A percentile compares a stretch with the other conserved stretches of the same genome.
Evolutionary conservation across 1,140 invertebrate species (phyloP).

Genomic region (Euglossa dilemma): DNA sequence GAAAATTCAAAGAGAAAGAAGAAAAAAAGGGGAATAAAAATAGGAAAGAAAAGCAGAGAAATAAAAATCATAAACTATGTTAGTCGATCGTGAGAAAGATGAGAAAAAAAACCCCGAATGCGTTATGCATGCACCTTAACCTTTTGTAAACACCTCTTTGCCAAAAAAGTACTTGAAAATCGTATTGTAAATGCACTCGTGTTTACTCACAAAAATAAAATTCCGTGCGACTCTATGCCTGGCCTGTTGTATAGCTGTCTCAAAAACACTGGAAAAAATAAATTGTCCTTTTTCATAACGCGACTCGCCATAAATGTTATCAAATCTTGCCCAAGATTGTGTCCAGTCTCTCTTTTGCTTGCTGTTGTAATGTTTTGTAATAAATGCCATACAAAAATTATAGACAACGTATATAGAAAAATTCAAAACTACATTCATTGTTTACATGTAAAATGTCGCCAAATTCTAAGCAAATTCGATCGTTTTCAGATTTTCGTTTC

Average conservation of each 20-base stretch:
- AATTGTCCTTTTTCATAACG: constrained; percentile 49
- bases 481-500: background rate
- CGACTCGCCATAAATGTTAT: background rate
- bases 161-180: background rate
- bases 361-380: background rate
- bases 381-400: background rate
- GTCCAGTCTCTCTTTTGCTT: background rate
- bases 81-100: constrained; percentile 17
- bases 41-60: background rate
- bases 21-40: background rate
- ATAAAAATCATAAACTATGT: constrained; percentile 19
- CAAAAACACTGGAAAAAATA: constrained; percentile 77
- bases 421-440: background rate
- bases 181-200: constrained; percentile 10
- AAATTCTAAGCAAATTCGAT: background rate
- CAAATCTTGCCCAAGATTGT: background rate
- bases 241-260: constrained; percentile 69
- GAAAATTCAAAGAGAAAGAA: background rate
- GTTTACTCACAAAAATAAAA: constrained; percentile 78
- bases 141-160: constrained; percentile 6
- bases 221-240: constrained; percentile 69
- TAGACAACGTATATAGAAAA: background rate
- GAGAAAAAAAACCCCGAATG: background rate
- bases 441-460: constrained; percentile 1
- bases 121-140: constrained; percentile 50